Base-by-base conservation (phyloP, 2,113 vertebrate species). In the Hymenochirus boettgeri region DNA sequence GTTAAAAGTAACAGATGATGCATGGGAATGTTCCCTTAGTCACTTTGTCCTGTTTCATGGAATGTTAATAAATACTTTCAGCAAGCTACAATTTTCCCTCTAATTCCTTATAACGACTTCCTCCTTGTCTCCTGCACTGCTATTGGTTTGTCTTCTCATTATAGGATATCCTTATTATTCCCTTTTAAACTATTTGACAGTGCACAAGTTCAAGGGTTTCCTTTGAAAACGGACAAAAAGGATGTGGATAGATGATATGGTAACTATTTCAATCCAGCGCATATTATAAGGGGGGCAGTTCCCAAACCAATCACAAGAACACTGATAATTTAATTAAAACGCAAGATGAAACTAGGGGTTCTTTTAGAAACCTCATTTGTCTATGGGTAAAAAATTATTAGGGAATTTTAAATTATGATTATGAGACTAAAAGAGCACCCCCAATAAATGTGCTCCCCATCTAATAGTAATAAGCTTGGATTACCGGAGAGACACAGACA, bases 151-250 rank as follows among this genome's bases (percentile, higher is more conserved):
- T 72, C 48, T 8, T 42, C 75, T 72, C 66, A 48, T 60, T 69
- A 29, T 31, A 42, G 24, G 67, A 62, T 61, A 72, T 66, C 57
- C 45, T 21, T 64, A n/a, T n/a, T n/a, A n/a, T n/a, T n/a, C n/a
- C 13, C 69, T 74, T 82, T 80, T 80, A 79, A 81, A 80, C 73
- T 65, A 13, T 71, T n/a, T 62, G 12, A 70, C 0, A 1, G 57
- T 0, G 3, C 61, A 71, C 62, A 74, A 76, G 79, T 78, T 82
- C 80, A 80, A 75, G 73, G 29, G 19, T 76, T 82, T 77, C 76
- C 73, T 72, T 65, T 74, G 0, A 0, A 73, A 51, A 71, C 21
- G 73, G 72, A 73, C 67, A 76, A 72, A n/a, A 75, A 65, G 75
- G 67, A 65, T 82, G 69, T 75, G 69, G 66, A 70, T 75, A 84